These are phyloP conservation scores for Syngnathus acus DNA, from an alignment of 2,797 vertebrate species.

Conservation along the genomic window DNA sequence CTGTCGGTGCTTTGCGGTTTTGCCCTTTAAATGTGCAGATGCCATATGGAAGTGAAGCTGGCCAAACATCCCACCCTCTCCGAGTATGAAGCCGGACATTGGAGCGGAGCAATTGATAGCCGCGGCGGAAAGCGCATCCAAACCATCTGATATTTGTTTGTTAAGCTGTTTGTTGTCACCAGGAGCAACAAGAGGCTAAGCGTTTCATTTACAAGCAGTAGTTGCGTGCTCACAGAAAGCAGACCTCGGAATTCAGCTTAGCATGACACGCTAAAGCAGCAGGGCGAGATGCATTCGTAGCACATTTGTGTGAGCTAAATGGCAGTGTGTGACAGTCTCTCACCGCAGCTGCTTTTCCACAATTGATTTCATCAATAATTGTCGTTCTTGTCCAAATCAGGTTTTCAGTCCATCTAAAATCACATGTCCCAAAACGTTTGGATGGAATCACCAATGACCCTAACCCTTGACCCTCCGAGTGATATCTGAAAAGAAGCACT, in stretches of 20 bases:
- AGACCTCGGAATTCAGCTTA: not conserved
- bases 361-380: not conserved
- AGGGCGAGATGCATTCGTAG: slow-evolving; percentile 7
- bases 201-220: slow-evolving; percentile 30
- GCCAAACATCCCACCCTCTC: slow-evolving; percentile 12
- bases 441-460: not conserved
- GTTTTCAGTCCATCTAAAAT: not conserved
- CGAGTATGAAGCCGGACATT: slow-evolving; percentile 39
- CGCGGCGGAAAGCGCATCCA: slow-evolving; percentile 52
- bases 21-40: slow-evolving; percentile 2
- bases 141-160: slow-evolving; percentile 62
- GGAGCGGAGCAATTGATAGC: slow-evolving; percentile 53
- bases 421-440: not conserved
- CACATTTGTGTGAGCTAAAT: slow-evolving; percentile 11
- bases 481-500: not conserved
- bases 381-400: not conserved
- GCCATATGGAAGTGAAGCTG: not conserved
- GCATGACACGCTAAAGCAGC: slow-evolving; percentile 3
- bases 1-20: not conserved
- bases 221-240: slow-evolving; percentile 32
- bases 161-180: slow-evolving; percentile 54
- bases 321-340: slow-evolving; percentile 4
- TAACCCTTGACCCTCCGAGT: not conserved
- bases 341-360: slow-evolving; percentile 15
- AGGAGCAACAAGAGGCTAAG: slow-evolving; percentile 52